Evolutionary conservation across 2,888 invertebrate species (phyloP), one percentile per base, ranked within the genome.

Genomic region (Hyles lineata): DNA sequence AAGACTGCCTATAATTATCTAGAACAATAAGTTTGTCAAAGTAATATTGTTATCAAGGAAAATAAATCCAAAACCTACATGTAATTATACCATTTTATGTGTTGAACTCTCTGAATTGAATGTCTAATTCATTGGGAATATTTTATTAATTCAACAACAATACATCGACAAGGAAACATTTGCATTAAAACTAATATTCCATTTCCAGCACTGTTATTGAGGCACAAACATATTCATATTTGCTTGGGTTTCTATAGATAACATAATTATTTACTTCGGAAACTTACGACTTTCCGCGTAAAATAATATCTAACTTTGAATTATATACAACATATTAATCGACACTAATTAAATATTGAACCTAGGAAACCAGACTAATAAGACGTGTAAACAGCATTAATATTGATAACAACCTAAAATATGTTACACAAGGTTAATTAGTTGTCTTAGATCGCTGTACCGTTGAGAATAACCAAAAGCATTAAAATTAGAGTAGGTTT

Each of bases 221-320:
- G 50, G 67, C 50, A 67, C 67, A 67, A 67, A 67, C 50, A 15
- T 23, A 63, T 63, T 21, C 35, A 50, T 67, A 67, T 50, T 67
- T 67, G 67, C 43, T 23, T 43, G 67, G 67, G 21, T 23, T 7
- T 50, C 67, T 50, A 50, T 6, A 50, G 43, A 67, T 67, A 43
- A 67, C 43, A 67, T 67, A 67, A 67, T 67, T 67, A 67, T 67
- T 50, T 67, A 67, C 67, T 67, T 63, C 63, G 50, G 67, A 50
- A 50, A 67, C 43, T 50, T 50, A 50, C 43, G 67, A 50, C 23
- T 50, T 23, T 50, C 43, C 50, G 23, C 17, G 23, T 15, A 15
- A 50, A 0, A 50, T 50, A 67, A 50, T 23, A 50, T 50, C 43
- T 15, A 9, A 35, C 3, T 17, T 4, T 35, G 35, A 17, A 15